Evolutionary conservation across 2,797 vertebrate species (phyloP), one percentile per base, ranked within the genome.

Genomic region (Pterois miles): DNA sequence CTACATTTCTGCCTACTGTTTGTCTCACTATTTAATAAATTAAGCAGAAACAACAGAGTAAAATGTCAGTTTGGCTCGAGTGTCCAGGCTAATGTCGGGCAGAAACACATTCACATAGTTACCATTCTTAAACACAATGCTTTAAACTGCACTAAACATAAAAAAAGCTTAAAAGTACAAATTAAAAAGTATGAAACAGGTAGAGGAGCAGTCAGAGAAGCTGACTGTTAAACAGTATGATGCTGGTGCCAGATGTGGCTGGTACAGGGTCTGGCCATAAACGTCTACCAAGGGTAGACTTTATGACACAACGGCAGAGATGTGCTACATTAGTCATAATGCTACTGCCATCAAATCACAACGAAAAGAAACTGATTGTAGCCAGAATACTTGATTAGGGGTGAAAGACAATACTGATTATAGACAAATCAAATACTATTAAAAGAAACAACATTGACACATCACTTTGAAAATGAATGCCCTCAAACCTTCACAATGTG

Each of bases 321-420:
- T 88, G 88, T 91, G 95, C 95, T 95, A 95, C 93, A 94, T 93
- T 90, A 88, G 87, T 83, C 84, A 77, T 70, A 79, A 86, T 87
- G 91, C 87, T 94, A 92, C 91, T 65, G 78, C 88, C 83, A 88
- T 81, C 79, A 78, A 78, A 73, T 69, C 56, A 86, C 68, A 86
- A 77, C 71, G 60, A 65, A 89, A 88, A 82, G 63, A 84, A 83
- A 83, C 72, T 34, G 82, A 79, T 67, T 58, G 86, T 57, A 83
- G 81, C 69, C 86, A 92, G 83, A 92, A 92, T 74, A 90, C 88
- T 92, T 88, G 88, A 92, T 87, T 54, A 85, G 66, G 76, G 88
- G 81, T 54, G 73, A 83, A 84, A 88, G 79, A 92, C 84, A 90
- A 93, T 86, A 93, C 90, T 91, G 86, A 82, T 91, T 87, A 91